Base-by-base conservation (phyloP, 2,797 vertebrate genomes). In the Sitta carolinensis region DNA sequence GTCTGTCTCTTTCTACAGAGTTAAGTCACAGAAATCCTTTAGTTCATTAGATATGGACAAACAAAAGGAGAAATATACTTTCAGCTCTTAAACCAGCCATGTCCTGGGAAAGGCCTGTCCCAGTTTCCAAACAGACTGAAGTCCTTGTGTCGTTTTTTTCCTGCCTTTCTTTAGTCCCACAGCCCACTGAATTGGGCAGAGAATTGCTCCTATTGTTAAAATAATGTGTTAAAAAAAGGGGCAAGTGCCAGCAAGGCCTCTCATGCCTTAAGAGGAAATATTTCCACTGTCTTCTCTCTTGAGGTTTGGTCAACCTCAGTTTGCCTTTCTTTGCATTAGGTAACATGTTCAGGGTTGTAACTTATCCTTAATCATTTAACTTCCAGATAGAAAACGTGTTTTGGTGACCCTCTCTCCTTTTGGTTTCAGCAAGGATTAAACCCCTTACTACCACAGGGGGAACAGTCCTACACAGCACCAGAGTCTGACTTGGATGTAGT, bases 21-120 rank as follows among this genome's bases (percentile, higher is more conserved):
- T 66, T 57, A 79, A 86, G 54, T 55, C 45, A 54, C 25, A 80
- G 59, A 67, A 90, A 91, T 82, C 38, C 61, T 85, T 81, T 38
- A 40, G 47, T 91, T 94, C 48, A 51, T 74, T 70, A 88, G 79
- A 84, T 76, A 84, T 79, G 63, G 59, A 42, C 26, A 92, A 93
- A 88, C 63, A 87, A 87, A 91, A 91, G 30, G 66, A 45, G 52
- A 88, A 90, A 77, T 63, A 45, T 7, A 36, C 52, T 90, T 77
- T 57, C 27, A 45, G 19, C 68, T 81, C 55, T 86, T 47, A 69
- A 93, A 61, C 16, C 70, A 59, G 40, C 42, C 16, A 11, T 64
- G 63, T 42, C 83, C 82, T 87, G 80, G 85, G 77, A 94, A 94
- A 88, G 34, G 25, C 67, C 68, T 86, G 61, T 9, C 63, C 61